Percentiles rank a stretch among this genome's conserved stretches.
Evolutionary conservation across 2,797 vertebrate species (phyloP).

Genomic region (Vultur gryphus): DNA sequence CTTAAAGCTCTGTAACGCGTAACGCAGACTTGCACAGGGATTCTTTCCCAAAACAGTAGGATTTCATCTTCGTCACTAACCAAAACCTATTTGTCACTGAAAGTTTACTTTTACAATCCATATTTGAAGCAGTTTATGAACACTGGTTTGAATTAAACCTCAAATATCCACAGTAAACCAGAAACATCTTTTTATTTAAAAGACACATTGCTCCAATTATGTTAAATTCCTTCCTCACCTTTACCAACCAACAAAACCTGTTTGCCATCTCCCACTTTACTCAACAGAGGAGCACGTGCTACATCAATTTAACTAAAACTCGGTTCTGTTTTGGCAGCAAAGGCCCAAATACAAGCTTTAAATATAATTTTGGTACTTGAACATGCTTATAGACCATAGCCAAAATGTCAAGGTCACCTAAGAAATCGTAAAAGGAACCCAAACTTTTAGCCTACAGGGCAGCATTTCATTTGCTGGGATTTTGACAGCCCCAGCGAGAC

Average conservation of each 20-base stretch:
- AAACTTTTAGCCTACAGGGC: not conserved
- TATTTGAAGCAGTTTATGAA: not conserved
- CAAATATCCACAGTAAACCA: not conserved
- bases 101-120: not conserved
- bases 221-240: not conserved
- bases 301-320: not conserved
- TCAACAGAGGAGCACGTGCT: accelerated
- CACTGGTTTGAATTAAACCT: not conserved
- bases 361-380: accelerated
- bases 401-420: not conserved
- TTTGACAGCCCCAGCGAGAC: accelerated
- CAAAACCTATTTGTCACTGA: not conserved
- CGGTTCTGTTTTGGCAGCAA: accelerated
- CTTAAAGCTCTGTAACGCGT: not conserved
- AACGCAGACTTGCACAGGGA: not conserved
- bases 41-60: not conserved
- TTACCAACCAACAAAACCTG: not conserved
- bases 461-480: not conserved
- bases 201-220: accelerated
- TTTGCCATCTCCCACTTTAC: not conserved
- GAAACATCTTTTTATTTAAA: not conserved
- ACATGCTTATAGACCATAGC: accelerated
- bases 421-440: accelerated
- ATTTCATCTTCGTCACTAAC: not conserved
- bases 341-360: not conserved